Percentiles rank a stretch among this genome's conserved stretches.
phyloP scores from a whole-genome alignment of 2,113 vertebrate species.

The Fulmarus glacialis region DNA sequence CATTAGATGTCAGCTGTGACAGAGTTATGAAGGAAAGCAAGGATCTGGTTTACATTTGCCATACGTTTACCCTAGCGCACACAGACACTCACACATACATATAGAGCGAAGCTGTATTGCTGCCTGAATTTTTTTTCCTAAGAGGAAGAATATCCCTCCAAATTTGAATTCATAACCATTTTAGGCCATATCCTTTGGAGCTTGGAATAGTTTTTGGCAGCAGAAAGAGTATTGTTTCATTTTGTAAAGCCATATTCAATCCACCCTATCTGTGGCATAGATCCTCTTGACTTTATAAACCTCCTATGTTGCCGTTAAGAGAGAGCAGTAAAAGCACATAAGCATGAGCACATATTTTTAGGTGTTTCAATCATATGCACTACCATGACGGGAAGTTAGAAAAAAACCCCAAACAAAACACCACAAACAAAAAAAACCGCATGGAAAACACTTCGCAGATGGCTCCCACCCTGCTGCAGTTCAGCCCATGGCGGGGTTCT shows the following conservation, averaged over 20 bases:
- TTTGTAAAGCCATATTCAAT: not conserved
- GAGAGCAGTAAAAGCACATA: not conserved
- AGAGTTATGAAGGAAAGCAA: not conserved
- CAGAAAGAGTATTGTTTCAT: conserved; percentile 30
- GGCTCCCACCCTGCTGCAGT: not conserved
- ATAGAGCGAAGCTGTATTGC: not conserved
- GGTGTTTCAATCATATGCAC: not conserved
- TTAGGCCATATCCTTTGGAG: conserved; percentile 35
- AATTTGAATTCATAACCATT: conserved; percentile 47
- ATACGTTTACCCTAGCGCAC: not conserved
- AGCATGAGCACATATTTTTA: not conserved
- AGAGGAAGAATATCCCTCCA: not conserved
- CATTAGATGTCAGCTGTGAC: not conserved
- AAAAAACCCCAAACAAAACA: not conserved
- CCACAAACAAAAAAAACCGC: accelerated
- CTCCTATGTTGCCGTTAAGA: not conserved
- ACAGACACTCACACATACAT: not conserved
- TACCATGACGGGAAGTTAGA: not conserved
- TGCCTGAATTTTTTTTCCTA: not conserved
- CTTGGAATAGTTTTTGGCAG: conserved; percentile 17
- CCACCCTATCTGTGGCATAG: not conserved
- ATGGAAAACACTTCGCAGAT: not conserved
- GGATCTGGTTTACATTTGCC: not conserved
- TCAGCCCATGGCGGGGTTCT: not conserved
- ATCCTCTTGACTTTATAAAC: not conserved